A percentile compares a stretch with the other conserved stretches of the same genome.
Conservation (phyloP, 2,888 invertebrate genomes). For the Nomada fabriciana region DNA sequence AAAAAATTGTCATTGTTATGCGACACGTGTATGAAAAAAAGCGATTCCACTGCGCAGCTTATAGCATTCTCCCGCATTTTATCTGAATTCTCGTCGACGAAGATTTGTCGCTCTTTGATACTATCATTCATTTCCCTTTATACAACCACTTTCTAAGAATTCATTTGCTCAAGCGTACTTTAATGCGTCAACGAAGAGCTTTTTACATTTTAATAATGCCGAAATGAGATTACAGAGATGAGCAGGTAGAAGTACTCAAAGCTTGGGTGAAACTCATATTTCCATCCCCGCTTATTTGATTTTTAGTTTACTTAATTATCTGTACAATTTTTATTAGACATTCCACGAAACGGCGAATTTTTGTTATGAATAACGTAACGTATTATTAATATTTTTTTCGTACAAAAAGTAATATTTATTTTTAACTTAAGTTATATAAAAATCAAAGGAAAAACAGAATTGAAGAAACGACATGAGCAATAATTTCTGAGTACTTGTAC, state of each 20-base stretch:
- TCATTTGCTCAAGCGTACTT: slow-evolving; percentile 50
- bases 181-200: slow-evolving; percentile 19
- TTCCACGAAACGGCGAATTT: not conserved
- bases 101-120: slow-evolving; percentile 19
- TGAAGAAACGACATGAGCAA: not conserved
- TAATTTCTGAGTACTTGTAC: slow-evolving; percentile 37
- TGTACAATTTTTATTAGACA: not conserved
- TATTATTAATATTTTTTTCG: too few relatives aligned
- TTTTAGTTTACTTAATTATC: not conserved
- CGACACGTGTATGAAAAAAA: slow-evolving; percentile 31
- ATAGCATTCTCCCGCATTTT: slow-evolving; percentile 24
- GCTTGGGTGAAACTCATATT: not conserved
- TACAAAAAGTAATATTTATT: not conserved
- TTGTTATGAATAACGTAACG: not conserved
- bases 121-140: slow-evolving; percentile 33
- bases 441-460: not conserved
- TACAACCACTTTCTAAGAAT: slow-evolving; percentile 26
- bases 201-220: slow-evolving; percentile 21
- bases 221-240: slow-evolving; percentile 30
- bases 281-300: not conserved
- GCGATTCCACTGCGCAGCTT: slow-evolving; percentile 25
- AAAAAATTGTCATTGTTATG: slow-evolving; percentile 45
- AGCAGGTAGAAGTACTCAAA: slow-evolving; percentile 34
- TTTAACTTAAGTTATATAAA: not conserved
- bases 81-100: slow-evolving; percentile 15